phyloP scores from a whole-genome alignment of 1,140 invertebrate species.

The Mya arenaria region DNA sequence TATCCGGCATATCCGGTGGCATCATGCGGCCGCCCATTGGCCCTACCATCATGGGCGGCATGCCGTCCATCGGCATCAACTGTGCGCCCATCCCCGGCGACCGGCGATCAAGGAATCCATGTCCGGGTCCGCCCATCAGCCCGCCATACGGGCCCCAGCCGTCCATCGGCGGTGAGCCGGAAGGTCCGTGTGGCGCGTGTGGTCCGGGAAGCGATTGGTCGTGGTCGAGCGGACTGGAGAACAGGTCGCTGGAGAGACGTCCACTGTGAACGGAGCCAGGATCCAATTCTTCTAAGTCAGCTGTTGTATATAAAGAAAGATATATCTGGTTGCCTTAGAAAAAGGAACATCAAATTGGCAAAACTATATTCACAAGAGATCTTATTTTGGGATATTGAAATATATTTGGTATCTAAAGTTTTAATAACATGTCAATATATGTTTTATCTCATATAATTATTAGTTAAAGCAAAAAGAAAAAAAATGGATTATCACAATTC shows the following conservation, averaged over 20 bases:
- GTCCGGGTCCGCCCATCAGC: conserved; percentile 48
- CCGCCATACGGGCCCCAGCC: conserved; percentile 71
- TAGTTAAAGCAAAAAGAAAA: neutral
- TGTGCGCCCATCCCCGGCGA: conserved; percentile 70
- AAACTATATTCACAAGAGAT: neutral
- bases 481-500: no score
- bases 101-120: conserved; percentile 69
- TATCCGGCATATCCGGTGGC: conserved; percentile 69
- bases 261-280: conserved; percentile 65
- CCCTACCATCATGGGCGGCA: conserved; percentile 63
- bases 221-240: conserved; percentile 70
- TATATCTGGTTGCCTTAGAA: no score
- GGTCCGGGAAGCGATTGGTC: conserved; percentile 72
- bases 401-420: no score
- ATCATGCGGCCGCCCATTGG: conserved; percentile 68
- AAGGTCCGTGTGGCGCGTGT: conserved; percentile 70
- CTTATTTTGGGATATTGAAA: no score
- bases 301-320: conserved; percentile 70
- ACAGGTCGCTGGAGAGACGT: conserved; percentile 72
- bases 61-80: conserved; percentile 66
- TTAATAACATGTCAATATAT: no score
- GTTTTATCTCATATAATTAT: neutral
- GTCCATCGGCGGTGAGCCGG: conserved; percentile 71
- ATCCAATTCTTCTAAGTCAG: conserved; percentile 73
- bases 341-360: no score